Base-by-base conservation (phyloP, 2,888 invertebrate genomes). In the Drosophila pegasa region DNA sequence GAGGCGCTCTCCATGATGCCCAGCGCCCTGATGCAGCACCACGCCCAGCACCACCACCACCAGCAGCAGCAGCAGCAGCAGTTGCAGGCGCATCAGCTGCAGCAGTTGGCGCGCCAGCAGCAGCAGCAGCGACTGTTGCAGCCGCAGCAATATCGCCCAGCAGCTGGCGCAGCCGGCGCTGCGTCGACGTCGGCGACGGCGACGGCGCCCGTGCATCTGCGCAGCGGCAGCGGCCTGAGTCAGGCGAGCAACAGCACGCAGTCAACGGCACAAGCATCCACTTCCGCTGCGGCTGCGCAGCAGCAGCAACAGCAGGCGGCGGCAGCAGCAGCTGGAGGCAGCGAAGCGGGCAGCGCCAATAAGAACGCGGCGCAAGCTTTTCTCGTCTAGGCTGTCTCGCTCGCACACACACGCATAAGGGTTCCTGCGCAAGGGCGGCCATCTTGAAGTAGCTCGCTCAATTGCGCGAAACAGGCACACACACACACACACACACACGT, bases 1-100 rank as follows among this genome's bases (percentile, higher is more conserved):
- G 95, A 95, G 68, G 93, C 93, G 18, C 75, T 92, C 22, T 92
- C 92, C 3, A 92, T 92, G 92, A 92, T 92, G 57, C 92, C 92
- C 54, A 90, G 87, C 71, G 91, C 91, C 5, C 75, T 89, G 67
- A 64, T 89, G 45, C 45, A 10, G 78, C 90, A 90, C 35, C 71
- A 71, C 35, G 18, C 65, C 5, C 71, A 71, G 8, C 71, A 71
- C 8, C 80, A 60, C 0, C 45, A 45, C 6, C 75, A 79, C 8
- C 75, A 71, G 29, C 76, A 60, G 61, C 86, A 87, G 65, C 84
- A 73, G 50, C 83, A 78, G 25, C 79, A 68, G 47, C 86, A 87
- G 59, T 64, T 70, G 62, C 89, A 87, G 62, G 56, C 75, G 16
- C 83, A 77, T 25, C 87, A 89, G 54, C 80, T 70, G 29, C 87